phyloP scores from a whole-genome alignment of 2,113 vertebrate genomes.

The Hiodon alosoides region DNA sequence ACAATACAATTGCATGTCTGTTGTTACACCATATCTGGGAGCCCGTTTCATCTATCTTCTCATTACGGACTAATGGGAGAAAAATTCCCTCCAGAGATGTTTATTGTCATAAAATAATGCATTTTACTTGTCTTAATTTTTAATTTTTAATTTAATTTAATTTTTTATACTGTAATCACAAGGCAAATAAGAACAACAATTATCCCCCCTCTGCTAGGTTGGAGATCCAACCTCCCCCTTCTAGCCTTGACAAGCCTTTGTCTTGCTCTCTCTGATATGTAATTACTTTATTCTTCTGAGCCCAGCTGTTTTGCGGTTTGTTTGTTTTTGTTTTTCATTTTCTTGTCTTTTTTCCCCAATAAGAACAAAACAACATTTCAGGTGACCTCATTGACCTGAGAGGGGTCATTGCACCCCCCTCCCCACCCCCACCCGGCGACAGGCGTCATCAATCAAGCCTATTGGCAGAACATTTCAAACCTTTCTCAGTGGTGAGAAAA shows the following conservation, averaged over 20 bases:
- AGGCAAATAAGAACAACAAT: constrained; percentile 13
- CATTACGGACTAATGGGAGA: not conserved
- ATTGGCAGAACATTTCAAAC: constrained; percentile 31
- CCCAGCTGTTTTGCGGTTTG: constrained; percentile 28
- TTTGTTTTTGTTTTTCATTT: constrained; percentile 34
- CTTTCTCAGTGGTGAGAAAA: constrained; percentile 8
- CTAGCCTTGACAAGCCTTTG: not conserved
- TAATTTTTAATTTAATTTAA: not conserved
- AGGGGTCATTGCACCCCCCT: constrained; percentile 23
- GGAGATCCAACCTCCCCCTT: not conserved
- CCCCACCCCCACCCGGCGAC: constrained; percentile 1
- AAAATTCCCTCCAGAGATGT: too few species aligned
- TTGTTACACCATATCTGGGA: not conserved
- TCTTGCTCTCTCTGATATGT: not conserved
- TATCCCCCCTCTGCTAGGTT: not conserved
- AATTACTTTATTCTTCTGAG: not conserved
- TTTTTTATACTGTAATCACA: not conserved
- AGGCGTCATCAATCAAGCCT: constrained; percentile 35
- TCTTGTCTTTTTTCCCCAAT: not conserved
- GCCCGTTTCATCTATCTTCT: not conserved
- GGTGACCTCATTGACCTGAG: constrained; percentile 36
- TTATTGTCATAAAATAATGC: too few species aligned
- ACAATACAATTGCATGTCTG: not conserved
- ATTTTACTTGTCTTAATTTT: too few species aligned
- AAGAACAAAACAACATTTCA: constrained; percentile 25